Conservation (phyloP, 1,140 invertebrate genomes). For the Acromyrmex echinatior region DNA sequence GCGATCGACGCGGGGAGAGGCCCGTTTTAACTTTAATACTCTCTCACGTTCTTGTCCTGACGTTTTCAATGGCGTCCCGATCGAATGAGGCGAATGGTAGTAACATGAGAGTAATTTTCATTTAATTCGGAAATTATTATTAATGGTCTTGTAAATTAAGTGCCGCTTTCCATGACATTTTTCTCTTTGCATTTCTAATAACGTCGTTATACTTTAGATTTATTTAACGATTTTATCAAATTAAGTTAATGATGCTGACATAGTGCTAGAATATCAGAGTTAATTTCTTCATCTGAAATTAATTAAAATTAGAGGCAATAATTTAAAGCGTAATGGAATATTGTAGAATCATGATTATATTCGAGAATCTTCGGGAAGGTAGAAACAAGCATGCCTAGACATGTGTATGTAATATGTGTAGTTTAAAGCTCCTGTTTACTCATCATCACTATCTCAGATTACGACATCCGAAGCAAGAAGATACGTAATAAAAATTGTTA, state of each 20-base stretch:
- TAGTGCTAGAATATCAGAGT: background rate
- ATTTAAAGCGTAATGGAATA: background rate
- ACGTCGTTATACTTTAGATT: constrained; percentile 16
- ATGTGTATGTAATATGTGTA: too few species aligned
- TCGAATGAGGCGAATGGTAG: constrained; percentile 35
- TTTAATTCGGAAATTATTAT: constrained; percentile 53
- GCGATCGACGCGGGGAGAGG: constrained; percentile 16
- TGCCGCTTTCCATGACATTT: background rate
- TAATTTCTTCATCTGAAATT: background rate
- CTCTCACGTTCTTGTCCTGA: background rate
- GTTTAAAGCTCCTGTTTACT: too few species aligned
- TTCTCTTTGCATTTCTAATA: background rate
- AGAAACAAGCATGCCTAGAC: too few species aligned
- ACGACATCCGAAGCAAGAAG: too few species aligned
- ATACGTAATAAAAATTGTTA: too few species aligned
- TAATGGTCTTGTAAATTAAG: constrained; percentile 4
- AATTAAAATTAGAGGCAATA: background rate
- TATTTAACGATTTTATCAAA: constrained; percentile 7
- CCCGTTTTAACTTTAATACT: constrained; percentile 39
- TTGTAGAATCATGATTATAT: too few species aligned
- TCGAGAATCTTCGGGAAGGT: too few species aligned
- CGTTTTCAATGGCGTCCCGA: constrained; percentile 8
- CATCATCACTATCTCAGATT: too few species aligned
- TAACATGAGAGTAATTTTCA: constrained; percentile 8
- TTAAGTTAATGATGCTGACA: constrained; percentile 18